Evolutionary conservation across 2,113 vertebrate genomes (phyloP), one percentile per base, ranked within the genome.

Genomic region (Elanoides forficatus): DNA sequence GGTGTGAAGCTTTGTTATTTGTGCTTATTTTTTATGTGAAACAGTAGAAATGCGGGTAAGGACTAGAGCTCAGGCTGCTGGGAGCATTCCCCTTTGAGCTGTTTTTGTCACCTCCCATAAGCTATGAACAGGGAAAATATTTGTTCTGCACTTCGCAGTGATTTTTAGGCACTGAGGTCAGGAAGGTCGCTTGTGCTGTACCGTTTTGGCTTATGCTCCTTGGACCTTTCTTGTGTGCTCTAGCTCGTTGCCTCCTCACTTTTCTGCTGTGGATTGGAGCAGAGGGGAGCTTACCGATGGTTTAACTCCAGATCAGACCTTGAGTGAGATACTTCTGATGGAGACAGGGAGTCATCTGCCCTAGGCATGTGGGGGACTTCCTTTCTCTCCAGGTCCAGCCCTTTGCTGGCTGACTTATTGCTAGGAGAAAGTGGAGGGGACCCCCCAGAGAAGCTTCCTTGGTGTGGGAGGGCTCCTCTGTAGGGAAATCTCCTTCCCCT

Each of bases 101-200:
- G 80, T 4, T 67, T 59, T 67, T 36, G 76, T 80, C 34, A 62
- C 34, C 18, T 89, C 53, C 26, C 42, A 4, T 38, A 2, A 65
- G 9, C 16, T 15, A 5, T 23, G 73, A 56, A 2, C 21, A 15
- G 38, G 16, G 65, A 4, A 13, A 50, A 23, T 12, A 1, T 26
- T 67, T 52, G 4, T 79, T n/a, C 32, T 1, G 5, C 0, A 0
- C 8, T 55, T 32, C 0, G 1, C 14, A 10, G 34, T 55, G 16
- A 2, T 32, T 52, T 83, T 53, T 20, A 17, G 55, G 60, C 11
- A 1, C 56, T 10, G 9, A 53, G 26, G 7, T n/a, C 65, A 13
- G 36, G 80, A 26, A 58, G 18, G 43, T 43, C 1, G 1, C 66
- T 43, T 12, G 0, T 66, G 60, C 18, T 9, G 18, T 9, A 16